phyloP scores from a whole-genome alignment of 2,888 invertebrate species.

The Dusona sp. region DNA sequence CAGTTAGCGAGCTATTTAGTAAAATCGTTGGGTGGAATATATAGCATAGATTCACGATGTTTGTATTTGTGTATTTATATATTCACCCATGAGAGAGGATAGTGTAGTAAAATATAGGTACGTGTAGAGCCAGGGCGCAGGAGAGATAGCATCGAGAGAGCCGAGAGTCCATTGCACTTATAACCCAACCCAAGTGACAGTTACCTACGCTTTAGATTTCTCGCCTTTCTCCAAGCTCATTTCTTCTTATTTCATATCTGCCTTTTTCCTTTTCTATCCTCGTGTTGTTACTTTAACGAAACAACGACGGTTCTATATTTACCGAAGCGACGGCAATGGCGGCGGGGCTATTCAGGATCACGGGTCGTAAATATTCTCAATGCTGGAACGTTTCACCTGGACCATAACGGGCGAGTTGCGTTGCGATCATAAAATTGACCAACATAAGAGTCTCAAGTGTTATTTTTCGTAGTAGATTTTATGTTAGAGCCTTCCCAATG shows the following conservation, averaged over 20 bases:
- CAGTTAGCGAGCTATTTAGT: conserved; percentile 51
- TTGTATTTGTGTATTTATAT: not conserved
- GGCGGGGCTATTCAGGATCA: conserved; percentile 33
- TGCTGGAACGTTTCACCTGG: conserved; percentile 45
- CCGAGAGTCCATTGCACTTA: conserved; percentile 67
- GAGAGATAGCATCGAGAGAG: conserved; percentile 62
- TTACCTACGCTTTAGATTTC: conserved; percentile 72
- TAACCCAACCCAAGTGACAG: conserved; percentile 70
- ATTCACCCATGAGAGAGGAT: not conserved
- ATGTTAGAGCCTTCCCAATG: not conserved
- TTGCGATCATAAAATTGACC: conserved; percentile 37
- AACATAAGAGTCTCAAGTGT: conserved; percentile 3
- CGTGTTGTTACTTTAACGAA: conserved; percentile 15
- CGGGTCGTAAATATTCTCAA: conserved; percentile 41
- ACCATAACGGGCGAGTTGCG: conserved; percentile 43
- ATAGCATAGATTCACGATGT: not conserved
- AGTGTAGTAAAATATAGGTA: conserved; percentile 24
- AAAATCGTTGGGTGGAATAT: conserved; percentile 35
- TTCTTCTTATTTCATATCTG: conserved; percentile 39
- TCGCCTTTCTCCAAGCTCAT: conserved; percentile 72
- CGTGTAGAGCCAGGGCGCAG: conserved; percentile 35
- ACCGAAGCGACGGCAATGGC: conserved; percentile 7
- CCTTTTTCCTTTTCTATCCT: conserved; percentile 4
- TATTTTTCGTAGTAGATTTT: not conserved
- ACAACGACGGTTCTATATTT: conserved; percentile 33